A percentile compares a stretch with the other conserved stretches of the same genome.
Evolutionary conservation across 2,797 vertebrate genomes (phyloP).

Genomic region (Poecile montanus): DNA sequence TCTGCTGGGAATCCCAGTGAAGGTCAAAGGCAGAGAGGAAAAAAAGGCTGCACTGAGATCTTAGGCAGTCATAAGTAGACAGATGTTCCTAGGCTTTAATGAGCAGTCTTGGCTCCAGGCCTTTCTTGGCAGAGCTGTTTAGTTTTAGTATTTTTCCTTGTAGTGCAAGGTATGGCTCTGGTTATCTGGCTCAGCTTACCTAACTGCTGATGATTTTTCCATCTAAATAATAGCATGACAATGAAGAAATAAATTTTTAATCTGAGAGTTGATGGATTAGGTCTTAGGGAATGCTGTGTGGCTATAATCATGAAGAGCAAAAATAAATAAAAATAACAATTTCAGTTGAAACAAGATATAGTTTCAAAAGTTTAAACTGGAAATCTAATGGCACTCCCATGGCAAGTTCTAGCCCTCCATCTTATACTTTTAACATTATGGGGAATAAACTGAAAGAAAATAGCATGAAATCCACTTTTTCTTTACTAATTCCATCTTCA

Average conservation of each 20-base stretch:
- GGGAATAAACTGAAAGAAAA: not conserved
- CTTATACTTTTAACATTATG: not conserved
- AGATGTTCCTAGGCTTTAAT: conserved; percentile 50
- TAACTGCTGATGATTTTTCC: conserved; percentile 36
- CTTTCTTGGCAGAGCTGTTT: conserved; percentile 36
- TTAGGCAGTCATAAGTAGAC: conserved; percentile 34
- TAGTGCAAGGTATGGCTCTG: conserved; percentile 39
- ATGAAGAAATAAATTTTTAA: conserved; percentile 39
- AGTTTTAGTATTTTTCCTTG: conserved; percentile 31
- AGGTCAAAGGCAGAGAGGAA: conserved; percentile 33
- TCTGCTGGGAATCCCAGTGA: conserved; percentile 26
- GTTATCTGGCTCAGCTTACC: conserved; percentile 39
- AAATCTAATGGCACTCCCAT: not conserved
- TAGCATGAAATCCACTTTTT: not conserved
- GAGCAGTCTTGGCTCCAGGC: conserved; percentile 23
- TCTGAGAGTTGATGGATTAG: conserved; percentile 26
- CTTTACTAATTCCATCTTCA: not conserved
- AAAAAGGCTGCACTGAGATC: not conserved
- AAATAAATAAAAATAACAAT: not conserved
- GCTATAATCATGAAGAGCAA: not conserved
- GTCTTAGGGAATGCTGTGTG: not conserved
- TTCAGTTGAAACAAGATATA: not conserved
- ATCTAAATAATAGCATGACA: conserved; percentile 56
- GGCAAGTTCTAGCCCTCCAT: not conserved
- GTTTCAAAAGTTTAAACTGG: not conserved